These are phyloP conservation scores for Chrysopa pallens DNA, from an alignment of 1,140 invertebrate species.

Conservation along the genomic window DNA sequence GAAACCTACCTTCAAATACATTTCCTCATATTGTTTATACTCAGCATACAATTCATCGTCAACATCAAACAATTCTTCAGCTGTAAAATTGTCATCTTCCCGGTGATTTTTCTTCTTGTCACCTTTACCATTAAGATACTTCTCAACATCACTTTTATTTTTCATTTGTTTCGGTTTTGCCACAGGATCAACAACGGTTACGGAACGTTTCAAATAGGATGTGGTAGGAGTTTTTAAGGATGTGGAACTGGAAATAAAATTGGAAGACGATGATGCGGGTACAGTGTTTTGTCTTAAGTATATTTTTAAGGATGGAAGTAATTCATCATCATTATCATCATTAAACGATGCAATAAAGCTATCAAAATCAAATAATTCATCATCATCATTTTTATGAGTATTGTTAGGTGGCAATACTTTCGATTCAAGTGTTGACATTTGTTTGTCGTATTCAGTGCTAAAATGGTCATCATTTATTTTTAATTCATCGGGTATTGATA, in stretches of 20 bases:
- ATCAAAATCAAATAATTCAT: constrained; percentile 23
- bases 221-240: constrained; percentile 9
- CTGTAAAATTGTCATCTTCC: background rate
- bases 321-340: constrained; percentile 17
- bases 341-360: constrained; percentile 31
- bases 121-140: constrained; percentile 9
- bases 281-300: constrained; percentile 3
- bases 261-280: constrained; percentile 5
- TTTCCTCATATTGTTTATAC: constrained; percentile 26
- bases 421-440: constrained; percentile 2
- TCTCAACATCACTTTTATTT: constrained; percentile 12
- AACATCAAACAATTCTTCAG: constrained; percentile 13
- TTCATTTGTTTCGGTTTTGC: constrained; percentile 9
- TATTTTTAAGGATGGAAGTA: constrained; percentile 14
- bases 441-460: constrained; percentile 6
- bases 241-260: constrained; percentile 1
- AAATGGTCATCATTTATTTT: constrained; percentile 11
- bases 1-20: constrained; percentile 22
- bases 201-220: constrained; percentile 8
- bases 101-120: background rate
- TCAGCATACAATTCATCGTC: constrained; percentile 25
- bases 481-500: constrained; percentile 18
- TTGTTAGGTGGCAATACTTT: constrained; percentile 8
- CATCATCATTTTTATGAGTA: constrained; percentile 15
- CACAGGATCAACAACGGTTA: constrained; percentile 8